Conservation (phyloP, 1,140 invertebrate species). For the Caenorhabditis tropicalis region DNA sequence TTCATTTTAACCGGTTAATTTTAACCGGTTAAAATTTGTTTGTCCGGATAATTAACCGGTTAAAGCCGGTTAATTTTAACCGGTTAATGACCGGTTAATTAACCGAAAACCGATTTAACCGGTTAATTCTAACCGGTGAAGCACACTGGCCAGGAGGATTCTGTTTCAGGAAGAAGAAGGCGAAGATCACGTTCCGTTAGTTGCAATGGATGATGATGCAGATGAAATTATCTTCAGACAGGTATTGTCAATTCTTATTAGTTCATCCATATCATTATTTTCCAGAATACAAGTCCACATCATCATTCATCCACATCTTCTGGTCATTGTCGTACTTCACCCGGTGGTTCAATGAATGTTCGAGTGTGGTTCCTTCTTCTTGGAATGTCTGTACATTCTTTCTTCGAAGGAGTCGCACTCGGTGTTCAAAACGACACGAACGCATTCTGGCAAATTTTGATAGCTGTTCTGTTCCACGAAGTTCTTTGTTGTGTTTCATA, state of each 20-base stretch:
- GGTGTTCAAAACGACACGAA: slow-evolving; percentile 69
- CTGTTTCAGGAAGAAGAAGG: slow-evolving; percentile 45
- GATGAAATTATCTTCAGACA: slow-evolving; percentile 53
- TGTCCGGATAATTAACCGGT: too few relatives aligned
- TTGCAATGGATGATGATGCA: slow-evolving; percentile 54
- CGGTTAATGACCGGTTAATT: too few relatives aligned
- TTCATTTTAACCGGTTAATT: too few relatives aligned
- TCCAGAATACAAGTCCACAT: slow-evolving; percentile 26
- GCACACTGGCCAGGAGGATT: too few relatives aligned
- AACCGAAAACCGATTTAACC: too few relatives aligned
- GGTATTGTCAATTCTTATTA: background rate
- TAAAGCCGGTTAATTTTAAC: too few relatives aligned
- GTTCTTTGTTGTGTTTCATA: slow-evolving; percentile 73
- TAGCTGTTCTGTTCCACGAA: slow-evolving; percentile 73
- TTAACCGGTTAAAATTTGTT: too few relatives aligned
- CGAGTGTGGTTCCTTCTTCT: slow-evolving; percentile 72
- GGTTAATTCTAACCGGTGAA: too few relatives aligned
- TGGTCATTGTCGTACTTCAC: slow-evolving; percentile 57
- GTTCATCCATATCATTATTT: too few relatives aligned
- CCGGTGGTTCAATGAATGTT: slow-evolving; percentile 61
- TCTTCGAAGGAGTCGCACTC: slow-evolving; percentile 74
- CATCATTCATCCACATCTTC: background rate
- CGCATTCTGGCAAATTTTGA: slow-evolving; percentile 72
- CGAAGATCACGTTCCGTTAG: slow-evolving; percentile 53
- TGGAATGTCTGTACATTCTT: slow-evolving; percentile 73